Evolutionary conservation across 2,113 vertebrate genomes (phyloP).

Genomic region (Xyrauchen texanus): DNA sequence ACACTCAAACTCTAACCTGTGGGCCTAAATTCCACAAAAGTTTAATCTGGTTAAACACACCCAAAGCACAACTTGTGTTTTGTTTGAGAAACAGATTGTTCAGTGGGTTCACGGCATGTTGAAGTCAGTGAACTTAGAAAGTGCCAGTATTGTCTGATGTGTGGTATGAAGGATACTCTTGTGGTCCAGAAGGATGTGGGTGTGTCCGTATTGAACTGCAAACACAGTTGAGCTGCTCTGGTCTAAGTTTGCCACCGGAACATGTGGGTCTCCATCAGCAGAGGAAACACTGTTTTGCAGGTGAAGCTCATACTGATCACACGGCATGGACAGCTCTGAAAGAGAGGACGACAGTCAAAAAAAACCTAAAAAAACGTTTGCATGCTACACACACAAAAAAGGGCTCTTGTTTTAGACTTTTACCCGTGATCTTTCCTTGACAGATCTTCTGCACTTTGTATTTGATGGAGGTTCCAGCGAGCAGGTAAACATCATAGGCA

Average conservation of each 20-base stretch:
- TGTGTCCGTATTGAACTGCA: no score
- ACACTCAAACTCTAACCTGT: no score
- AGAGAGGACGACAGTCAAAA: background rate
- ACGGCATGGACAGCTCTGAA: constrained; percentile 86
- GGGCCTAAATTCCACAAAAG: no score
- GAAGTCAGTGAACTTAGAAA: no score
- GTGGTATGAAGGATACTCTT: constrained; percentile 74
- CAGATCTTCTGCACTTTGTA: constrained; percentile 94
- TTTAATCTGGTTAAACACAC: no score
- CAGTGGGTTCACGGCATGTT: no score
- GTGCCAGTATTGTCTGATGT: background rate
- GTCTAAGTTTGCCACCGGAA: constrained; percentile 79
- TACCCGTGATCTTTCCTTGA: constrained; percentile 89
- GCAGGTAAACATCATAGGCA: constrained; percentile 84
- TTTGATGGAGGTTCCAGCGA: constrained; percentile 85
- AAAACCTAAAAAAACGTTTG: no score
- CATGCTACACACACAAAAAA: no score
- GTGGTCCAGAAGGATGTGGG: constrained; percentile 45
- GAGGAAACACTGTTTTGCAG: constrained; percentile 81
- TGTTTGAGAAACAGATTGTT: no score
- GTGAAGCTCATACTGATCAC: constrained; percentile 90
- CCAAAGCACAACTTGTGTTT: no score
- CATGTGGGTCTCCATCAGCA: constrained; percentile 64
- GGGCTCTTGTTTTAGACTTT: no score
- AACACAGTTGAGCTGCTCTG: constrained; percentile 68